phyloP scores from a whole-genome alignment of 2,888 invertebrate genomes.

The Tridacna crocea region DNA sequence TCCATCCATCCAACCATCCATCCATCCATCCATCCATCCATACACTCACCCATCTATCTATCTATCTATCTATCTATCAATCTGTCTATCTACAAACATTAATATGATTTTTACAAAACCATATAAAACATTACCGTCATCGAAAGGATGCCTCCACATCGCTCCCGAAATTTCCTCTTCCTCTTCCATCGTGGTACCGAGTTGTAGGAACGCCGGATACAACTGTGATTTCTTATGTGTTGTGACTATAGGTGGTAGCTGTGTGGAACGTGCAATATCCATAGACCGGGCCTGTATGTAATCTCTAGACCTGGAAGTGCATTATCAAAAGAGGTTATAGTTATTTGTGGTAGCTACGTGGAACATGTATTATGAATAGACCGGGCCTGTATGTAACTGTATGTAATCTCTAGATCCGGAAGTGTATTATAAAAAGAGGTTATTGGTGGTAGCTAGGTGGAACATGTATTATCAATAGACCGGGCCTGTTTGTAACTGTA shows the following conservation, averaged over 20 bases:
- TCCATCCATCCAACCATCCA: no score
- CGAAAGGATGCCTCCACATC: conserved; percentile 13
- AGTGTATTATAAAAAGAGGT: background rate
- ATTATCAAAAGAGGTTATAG: background rate
- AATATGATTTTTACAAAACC: no score
- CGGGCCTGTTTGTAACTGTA: no score
- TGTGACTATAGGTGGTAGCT: conserved; percentile 40
- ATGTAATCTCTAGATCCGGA: conserved; percentile 13
- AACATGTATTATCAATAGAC: background rate
- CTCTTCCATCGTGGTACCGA: background rate
- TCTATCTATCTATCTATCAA: no score
- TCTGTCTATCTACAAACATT: no score
- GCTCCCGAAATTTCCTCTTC: conserved; percentile 10
- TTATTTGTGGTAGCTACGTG: background rate
- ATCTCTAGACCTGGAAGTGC: conserved; percentile 8
- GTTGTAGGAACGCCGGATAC: conserved; percentile 14
- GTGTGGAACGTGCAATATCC: background rate
- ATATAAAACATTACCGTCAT: background rate
- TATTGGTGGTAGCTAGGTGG: background rate
- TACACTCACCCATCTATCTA: no score
- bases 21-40: no score
- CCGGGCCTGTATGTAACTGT: no score
- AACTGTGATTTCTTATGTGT: conserved; percentile 28
- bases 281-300: conserved; percentile 14
- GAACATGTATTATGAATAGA: background rate